Evolutionary conservation across 2,797 vertebrate species (phyloP).

Genomic region (Avahi laniger): DNA sequence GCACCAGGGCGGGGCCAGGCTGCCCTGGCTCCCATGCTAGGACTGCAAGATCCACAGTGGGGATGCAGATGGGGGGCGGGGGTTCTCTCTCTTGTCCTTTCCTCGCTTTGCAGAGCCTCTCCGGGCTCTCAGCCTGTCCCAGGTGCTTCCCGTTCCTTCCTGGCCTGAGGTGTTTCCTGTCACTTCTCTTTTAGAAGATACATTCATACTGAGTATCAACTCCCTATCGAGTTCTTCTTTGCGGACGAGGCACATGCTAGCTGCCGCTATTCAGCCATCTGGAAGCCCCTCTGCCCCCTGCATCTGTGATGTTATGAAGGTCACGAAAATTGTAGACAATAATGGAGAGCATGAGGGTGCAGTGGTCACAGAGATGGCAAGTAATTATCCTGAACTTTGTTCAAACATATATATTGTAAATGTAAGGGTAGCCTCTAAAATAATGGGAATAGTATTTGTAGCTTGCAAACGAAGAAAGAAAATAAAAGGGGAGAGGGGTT

Average conservation of each 20-base stretch:
- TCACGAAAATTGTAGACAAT: background rate
- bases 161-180: background rate
- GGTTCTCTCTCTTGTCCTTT: background rate
- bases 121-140: background rate
- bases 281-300: background rate
- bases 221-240: background rate
- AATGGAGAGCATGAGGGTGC: background rate
- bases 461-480: background rate
- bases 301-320: background rate
- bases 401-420: background rate
- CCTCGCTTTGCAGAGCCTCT: too few relatives aligned
- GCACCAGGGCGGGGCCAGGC: fast-evolving
- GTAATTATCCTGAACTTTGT: background rate
- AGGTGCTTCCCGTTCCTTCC: background rate
- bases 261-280: background rate
- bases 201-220: background rate
- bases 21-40: background rate
- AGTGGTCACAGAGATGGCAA: background rate
- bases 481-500: background rate
- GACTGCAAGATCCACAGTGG: background rate
- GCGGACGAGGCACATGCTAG: background rate
- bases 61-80: too few relatives aligned
- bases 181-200: background rate
- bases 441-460: conserved; percentile 1
- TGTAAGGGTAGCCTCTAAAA: background rate